Evolutionary conservation across 2,888 invertebrate species (phyloP).

Genomic region (Acronicta aceris): DNA sequence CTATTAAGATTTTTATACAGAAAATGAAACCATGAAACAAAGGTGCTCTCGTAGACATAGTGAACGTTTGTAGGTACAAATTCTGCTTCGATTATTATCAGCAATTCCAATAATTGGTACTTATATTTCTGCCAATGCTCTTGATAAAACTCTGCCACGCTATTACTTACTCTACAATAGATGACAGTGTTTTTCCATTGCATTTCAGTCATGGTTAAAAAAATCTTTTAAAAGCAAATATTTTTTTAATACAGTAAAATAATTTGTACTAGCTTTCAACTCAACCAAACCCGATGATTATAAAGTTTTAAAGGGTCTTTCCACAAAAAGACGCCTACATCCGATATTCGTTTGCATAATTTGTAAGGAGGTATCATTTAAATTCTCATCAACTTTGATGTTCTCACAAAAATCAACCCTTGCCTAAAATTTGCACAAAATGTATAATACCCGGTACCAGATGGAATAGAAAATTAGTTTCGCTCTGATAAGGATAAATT

Average conservation of each 20-base stretch:
- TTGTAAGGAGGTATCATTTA: slow-evolving; percentile 64
- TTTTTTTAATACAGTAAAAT: slow-evolving; percentile 19
- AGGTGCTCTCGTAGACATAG: no score
- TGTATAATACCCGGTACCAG: slow-evolving; percentile 58
- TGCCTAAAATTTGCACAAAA: slow-evolving; percentile 62
- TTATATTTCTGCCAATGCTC: no score
- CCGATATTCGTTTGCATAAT: slow-evolving; percentile 69
- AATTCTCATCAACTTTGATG: slow-evolving; percentile 69
- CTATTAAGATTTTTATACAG: no score
- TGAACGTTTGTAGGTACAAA: no score
- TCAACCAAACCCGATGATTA: slow-evolving; percentile 38
- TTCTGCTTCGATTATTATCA: no score
- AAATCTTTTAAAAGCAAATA: background rate
- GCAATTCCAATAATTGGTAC: no score
- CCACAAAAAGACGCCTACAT: slow-evolving; percentile 54
- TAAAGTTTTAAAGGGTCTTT: slow-evolving; percentile 48
- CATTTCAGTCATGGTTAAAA: background rate
- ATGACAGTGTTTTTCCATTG: no score
- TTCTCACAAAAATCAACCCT: slow-evolving; percentile 68
- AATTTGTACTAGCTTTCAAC: slow-evolving; percentile 30
- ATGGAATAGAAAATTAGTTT: slow-evolving; percentile 66
- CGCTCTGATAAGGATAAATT: slow-evolving; percentile 58
- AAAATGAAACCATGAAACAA: no score
- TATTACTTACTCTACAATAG: no score
- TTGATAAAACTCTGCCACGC: no score